Conservation (phyloP, 2,113 vertebrate species). For the Colossoma macropomum region DNA sequence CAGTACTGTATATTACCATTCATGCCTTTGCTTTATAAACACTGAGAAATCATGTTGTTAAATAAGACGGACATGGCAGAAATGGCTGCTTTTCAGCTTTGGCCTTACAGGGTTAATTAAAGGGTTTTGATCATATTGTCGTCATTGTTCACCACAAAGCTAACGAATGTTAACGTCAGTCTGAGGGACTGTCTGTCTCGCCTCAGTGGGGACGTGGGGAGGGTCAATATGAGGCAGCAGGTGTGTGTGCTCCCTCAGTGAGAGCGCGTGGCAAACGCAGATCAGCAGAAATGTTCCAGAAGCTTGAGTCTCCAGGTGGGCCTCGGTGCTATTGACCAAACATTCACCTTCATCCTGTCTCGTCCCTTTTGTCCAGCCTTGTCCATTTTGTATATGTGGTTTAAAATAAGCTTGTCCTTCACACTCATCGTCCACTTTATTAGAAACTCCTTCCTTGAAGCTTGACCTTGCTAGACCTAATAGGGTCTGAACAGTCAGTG, state of each 20-base stretch:
- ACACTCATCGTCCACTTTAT: neutral
- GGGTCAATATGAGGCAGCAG: constrained; percentile 72
- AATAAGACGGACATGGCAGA: too few relatives aligned
- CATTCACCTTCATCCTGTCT: constrained; percentile 58
- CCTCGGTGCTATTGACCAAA: constrained; percentile 51
- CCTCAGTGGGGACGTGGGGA: neutral
- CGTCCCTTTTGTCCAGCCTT: neutral
- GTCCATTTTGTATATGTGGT: too few relatives aligned
- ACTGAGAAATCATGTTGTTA: too few relatives aligned
- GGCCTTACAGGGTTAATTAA: neutral
- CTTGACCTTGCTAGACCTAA: neutral
- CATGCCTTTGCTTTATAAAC: too few relatives aligned
- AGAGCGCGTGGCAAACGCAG: constrained; percentile 66
- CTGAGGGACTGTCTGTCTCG: neutral
- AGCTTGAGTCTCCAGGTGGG: constrained; percentile 72
- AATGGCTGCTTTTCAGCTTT: too few relatives aligned
- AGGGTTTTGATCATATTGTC: neutral
- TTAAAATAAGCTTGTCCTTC: neutral
- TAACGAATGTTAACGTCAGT: neutral
- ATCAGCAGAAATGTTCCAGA: constrained; percentile 72
- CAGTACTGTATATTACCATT: too few relatives aligned
- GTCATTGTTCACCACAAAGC: neutral
- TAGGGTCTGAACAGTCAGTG: too few relatives aligned
- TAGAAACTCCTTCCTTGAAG: neutral
- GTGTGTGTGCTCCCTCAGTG: constrained; percentile 58